Conservation (phyloP, 2,113 vertebrate genomes). For the Chunga burmeisteri region DNA sequence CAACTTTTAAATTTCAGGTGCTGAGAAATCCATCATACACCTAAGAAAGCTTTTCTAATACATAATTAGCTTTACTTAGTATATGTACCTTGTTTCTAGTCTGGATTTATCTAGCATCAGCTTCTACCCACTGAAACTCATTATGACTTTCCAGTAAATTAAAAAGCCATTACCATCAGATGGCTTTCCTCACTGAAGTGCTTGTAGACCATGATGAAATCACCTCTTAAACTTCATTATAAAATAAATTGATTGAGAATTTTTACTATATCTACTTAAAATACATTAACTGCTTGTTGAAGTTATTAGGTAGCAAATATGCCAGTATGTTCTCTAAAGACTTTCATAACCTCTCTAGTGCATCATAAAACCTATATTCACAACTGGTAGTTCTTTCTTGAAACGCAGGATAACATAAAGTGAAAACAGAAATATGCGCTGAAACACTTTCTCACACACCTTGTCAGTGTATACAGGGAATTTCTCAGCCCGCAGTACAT, state of each 20-base stretch:
- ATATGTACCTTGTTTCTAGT: background rate
- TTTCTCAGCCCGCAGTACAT: background rate
- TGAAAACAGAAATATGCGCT: background rate
- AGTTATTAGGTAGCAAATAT: constrained; percentile 38
- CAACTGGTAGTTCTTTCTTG: background rate
- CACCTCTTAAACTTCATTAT: constrained; percentile 1
- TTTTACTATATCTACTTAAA: constrained; percentile 17
- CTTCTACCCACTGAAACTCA: background rate
- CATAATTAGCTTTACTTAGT: background rate
- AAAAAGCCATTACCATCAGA: constrained; percentile 16
- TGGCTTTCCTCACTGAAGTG: constrained; percentile 20
- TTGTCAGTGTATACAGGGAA: background rate
- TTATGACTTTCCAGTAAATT: constrained; percentile 20
- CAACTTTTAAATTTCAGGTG: background rate
- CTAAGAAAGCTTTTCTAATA: background rate
- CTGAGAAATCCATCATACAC: background rate
- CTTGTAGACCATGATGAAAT: constrained; percentile 13
- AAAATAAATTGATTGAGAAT: constrained; percentile 29
- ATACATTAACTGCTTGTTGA: constrained; percentile 15
- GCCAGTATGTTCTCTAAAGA: background rate
- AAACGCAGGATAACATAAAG: background rate
- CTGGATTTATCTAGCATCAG: background rate
- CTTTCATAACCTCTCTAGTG: background rate
- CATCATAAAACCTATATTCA: background rate
- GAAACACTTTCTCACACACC: background rate